Evolutionary conservation across 2,113 vertebrate genomes (phyloP).

Genomic region (Cyanoderma ruficeps): DNA sequence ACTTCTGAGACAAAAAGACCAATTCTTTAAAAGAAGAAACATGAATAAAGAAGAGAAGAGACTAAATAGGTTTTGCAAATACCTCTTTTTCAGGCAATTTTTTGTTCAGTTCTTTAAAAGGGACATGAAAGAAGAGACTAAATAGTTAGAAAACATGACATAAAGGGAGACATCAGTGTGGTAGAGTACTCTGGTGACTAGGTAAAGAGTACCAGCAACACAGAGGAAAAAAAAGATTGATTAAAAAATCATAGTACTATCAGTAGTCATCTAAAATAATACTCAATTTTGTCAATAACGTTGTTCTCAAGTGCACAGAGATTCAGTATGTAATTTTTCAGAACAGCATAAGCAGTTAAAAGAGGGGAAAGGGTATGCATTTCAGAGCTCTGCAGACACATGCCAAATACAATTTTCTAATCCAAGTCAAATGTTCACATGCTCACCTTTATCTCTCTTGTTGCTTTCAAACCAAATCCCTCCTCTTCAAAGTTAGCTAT

Average conservation of each 20-base stretch:
- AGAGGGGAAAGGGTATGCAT: not conserved
- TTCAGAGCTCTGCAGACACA: not conserved
- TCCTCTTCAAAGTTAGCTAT: conserved; percentile 88
- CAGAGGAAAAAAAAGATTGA: not conserved
- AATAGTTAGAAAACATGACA: not conserved
- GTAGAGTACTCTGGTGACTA: not conserved
- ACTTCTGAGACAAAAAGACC: not conserved
- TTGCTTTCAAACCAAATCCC: conserved; percentile 91
- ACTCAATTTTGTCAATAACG: not conserved
- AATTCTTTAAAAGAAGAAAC: not conserved
- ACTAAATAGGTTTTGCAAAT: not conserved
- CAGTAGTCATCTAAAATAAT: not conserved
- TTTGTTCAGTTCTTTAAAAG: not conserved
- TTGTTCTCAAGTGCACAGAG: not conserved
- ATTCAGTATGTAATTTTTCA: not conserved
- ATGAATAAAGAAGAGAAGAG: not conserved
- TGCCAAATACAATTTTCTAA: not conserved
- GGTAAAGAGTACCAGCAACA: not conserved
- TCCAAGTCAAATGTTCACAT: not conserved
- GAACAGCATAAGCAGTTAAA: not conserved
- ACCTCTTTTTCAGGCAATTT: not conserved
- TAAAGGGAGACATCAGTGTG: not conserved
- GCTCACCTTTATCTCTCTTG: conserved; percentile 92
- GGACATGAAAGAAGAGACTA: not conserved
- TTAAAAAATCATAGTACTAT: not conserved